These are phyloP conservation scores for Mechanitis mazaeus DNA, from an alignment of 2,888 invertebrate genomes.

Conservation along the genomic window DNA sequence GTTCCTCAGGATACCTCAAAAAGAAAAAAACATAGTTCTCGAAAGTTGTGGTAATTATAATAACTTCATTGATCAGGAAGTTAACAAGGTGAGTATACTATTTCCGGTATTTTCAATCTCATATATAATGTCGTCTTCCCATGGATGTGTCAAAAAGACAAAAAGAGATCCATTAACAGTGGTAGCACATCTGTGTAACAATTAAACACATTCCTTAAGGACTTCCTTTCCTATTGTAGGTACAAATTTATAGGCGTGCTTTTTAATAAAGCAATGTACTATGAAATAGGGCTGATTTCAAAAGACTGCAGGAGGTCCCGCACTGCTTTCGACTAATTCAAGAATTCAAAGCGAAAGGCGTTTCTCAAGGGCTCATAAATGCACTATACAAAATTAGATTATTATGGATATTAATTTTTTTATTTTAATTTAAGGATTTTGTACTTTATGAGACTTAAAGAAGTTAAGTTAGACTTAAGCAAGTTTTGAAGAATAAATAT, in stretches of 20 bases:
- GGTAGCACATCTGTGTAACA: no score
- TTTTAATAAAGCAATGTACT: background rate
- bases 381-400: constrained; percentile 1
- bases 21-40: no score
- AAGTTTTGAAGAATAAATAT: background rate
- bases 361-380: background rate
- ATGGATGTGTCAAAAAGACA: no score
- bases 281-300: constrained; percentile 1
- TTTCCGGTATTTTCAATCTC: no score
- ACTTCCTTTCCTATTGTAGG: background rate
- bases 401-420: background rate
- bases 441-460: background rate
- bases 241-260: background rate
- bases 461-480: background rate
- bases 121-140: no score
- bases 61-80: no score
- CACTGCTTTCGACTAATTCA: background rate
- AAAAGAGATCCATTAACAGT: no score
- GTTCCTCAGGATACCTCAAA: no score
- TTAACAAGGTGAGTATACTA: no score
- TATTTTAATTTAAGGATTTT: background rate
- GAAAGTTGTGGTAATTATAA: no score
- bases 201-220: no score
- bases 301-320: constrained; percentile 6
- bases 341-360: constrained; percentile 2